These are phyloP conservation scores for Babyrousa celebensis DNA, from an alignment of 2,797 vertebrate genomes.

Conservation along the genomic window DNA sequence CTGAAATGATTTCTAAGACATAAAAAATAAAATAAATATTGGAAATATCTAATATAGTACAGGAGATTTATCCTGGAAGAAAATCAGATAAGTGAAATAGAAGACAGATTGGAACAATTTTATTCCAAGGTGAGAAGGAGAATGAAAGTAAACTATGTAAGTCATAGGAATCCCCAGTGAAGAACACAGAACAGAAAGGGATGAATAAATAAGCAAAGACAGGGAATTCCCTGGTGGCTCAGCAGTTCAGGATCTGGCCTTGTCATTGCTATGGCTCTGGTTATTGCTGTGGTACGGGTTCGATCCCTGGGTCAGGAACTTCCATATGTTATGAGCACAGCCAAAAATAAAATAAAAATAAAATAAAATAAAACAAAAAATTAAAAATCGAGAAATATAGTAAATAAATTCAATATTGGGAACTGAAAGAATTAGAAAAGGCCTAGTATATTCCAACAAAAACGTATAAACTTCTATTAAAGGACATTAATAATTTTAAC, in stretches of 20 bases:
- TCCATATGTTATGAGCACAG: too few relatives aligned
- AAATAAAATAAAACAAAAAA: neutral
- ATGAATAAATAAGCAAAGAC: neutral
- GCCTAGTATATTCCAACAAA: neutral
- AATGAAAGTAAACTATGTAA: neutral
- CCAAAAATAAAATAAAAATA: neutral
- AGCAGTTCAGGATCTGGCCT: too few relatives aligned
- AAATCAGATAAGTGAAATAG: constrained; percentile 3
- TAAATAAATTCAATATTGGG: neutral
- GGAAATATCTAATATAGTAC: neutral
- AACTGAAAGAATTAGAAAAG: neutral
- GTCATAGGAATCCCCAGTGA: neutral
- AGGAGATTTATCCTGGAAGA: neutral
- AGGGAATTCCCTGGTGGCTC: too few relatives aligned
- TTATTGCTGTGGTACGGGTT: too few relatives aligned
- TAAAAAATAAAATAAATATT: neutral
- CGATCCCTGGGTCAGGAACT: too few relatives aligned
- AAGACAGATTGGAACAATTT: neutral
- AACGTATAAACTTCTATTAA: neutral
- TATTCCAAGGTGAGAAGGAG: neutral
- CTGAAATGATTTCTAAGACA: neutral
- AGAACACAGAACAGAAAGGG: neutral
- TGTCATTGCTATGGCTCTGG: too few relatives aligned
- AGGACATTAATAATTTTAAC: neutral
- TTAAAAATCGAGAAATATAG: neutral